A percentile compares a stretch with the other conserved stretches of the same genome.
These are phyloP conservation scores for Ascaphus truei DNA, from an alignment of 2,113 vertebrate genomes.

Conservation along the genomic window DNA sequence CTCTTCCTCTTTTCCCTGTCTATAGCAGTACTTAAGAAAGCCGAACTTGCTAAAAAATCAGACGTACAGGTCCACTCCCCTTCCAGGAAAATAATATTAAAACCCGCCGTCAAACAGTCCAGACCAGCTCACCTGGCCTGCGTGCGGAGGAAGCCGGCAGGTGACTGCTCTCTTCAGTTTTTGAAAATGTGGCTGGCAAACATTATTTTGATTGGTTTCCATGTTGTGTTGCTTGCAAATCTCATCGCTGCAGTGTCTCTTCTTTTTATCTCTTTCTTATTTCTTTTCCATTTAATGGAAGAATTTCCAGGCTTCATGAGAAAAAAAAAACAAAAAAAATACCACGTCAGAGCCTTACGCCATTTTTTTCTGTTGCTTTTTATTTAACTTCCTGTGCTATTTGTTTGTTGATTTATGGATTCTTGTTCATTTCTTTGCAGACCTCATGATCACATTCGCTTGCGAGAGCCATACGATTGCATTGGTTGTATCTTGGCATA, in stretches of 20 bases:
- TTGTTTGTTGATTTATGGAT: slow-evolving; percentile 42
- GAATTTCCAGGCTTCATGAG: slow-evolving; percentile 53
- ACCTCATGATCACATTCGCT: slow-evolving; percentile 66
- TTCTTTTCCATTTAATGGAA: slow-evolving; percentile 44
- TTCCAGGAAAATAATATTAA: slow-evolving; percentile 89
- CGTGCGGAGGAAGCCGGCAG: slow-evolving; percentile 96
- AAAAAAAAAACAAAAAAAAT: slow-evolving; percentile 20
- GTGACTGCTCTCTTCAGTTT: slow-evolving; percentile 76
- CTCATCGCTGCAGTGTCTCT: slow-evolving; percentile 65
- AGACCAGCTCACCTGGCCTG: slow-evolving; percentile 91
- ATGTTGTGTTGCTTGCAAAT: slow-evolving; percentile 50
- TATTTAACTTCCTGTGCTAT: slow-evolving; percentile 49
- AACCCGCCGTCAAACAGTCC: slow-evolving; percentile 86
- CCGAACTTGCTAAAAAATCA: slow-evolving; percentile 93
- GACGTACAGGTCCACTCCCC: slow-evolving; percentile 92
- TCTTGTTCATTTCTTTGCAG: slow-evolving; percentile 47
- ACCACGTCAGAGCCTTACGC: slow-evolving; percentile 3
- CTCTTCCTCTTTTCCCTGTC: slow-evolving; percentile 69
- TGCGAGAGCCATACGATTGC: slow-evolving; percentile 62
- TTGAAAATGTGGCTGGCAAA: slow-evolving; percentile 80
- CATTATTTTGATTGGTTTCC: slow-evolving; percentile 51
- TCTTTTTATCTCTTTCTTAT: slow-evolving; percentile 47
- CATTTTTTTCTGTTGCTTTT: slow-evolving; percentile 46
- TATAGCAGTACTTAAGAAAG: slow-evolving; percentile 94
- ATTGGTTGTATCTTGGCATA: slow-evolving; percentile 66